Conservation (phyloP, 2,797 vertebrate species). For the Gallirallus australis region DNA sequence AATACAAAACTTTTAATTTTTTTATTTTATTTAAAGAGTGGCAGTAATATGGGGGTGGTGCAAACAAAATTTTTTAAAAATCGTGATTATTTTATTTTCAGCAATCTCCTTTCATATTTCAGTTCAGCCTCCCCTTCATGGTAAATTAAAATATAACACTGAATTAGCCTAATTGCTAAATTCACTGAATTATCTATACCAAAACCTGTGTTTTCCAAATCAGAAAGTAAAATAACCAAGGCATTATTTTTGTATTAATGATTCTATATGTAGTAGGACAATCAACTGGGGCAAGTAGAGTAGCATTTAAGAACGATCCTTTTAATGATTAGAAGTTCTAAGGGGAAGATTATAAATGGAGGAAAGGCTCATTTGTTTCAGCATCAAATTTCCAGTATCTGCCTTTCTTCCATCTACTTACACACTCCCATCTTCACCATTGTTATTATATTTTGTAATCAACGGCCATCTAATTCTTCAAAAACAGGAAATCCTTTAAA, state of each 20-base stretch:
- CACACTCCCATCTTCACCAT: not conserved
- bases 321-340: constrained; percentile 5
- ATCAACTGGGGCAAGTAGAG: not conserved
- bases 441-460: not conserved
- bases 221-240: not conserved
- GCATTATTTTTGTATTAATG: not conserved
- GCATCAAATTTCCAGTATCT: not conserved
- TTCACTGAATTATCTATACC: not conserved
- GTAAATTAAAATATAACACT: not conserved
- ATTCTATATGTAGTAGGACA: not conserved
- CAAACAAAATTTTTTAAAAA: not conserved
- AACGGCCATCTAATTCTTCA: constrained; percentile 8
- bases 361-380: constrained; percentile 19
- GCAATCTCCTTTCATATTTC: not conserved
- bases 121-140: not conserved
- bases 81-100: not conserved
- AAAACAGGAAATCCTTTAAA: constrained; percentile 17
- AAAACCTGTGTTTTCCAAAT: not conserved
- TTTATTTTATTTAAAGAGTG: not conserved
- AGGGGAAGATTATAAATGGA: not conserved
- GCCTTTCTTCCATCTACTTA: not conserved
- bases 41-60: not conserved
- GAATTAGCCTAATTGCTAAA: not conserved
- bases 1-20: not conserved
- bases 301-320: not conserved